Evolutionary conservation across 2,113 vertebrate genomes (phyloP), one percentile per base, ranked within the genome.

Genomic region (Peromyscus polionotus): DNA sequence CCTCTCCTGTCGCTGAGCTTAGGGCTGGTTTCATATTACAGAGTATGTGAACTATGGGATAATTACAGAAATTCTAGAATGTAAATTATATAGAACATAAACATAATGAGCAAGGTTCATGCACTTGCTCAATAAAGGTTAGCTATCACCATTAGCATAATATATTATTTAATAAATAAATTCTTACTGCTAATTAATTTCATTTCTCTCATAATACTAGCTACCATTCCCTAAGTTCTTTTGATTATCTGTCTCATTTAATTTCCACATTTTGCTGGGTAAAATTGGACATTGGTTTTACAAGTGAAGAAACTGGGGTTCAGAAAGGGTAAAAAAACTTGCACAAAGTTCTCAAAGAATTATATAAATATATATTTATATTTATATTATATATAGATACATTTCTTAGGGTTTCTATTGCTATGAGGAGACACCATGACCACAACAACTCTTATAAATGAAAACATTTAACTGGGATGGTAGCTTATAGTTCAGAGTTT

Each of bases 211-310:
- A 48, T 94, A 54, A 65, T 48, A 48, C 67, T 36, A 94, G 26
- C 36, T 76, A 80, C 75, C 57, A 26, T 76, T 96, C 48, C 24
- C 61, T 48, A 42, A 67, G 36, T 19, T n/a, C 48, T 91, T 77
- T 63, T 65, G 79, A 59, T 85, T 31, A 90, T 76, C 77, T 72
- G 42, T 79, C 65, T 90, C 28, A 80, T 81, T 89, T 67, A 75
- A 79, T 89, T 93, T 89, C 67, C 16, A 68, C 13, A 88, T 51
- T 85, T 95, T 51, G 59, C 59, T 22, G 0, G 10, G 26, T 36
- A 87, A 54, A 96, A 77, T 77, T 95, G 88, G 87, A 63, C n/a
- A 89, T 93, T 20, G 24, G 20, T 79, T 95, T 94, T 85, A 86
- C 20, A 96, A 97, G 73, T 28, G 24, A 80, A 39, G 24, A 88